These are phyloP conservation scores for Neolamprologus tretocephalus DNA, from an alignment of 2,113 vertebrate genomes.

Conservation along the genomic window DNA sequence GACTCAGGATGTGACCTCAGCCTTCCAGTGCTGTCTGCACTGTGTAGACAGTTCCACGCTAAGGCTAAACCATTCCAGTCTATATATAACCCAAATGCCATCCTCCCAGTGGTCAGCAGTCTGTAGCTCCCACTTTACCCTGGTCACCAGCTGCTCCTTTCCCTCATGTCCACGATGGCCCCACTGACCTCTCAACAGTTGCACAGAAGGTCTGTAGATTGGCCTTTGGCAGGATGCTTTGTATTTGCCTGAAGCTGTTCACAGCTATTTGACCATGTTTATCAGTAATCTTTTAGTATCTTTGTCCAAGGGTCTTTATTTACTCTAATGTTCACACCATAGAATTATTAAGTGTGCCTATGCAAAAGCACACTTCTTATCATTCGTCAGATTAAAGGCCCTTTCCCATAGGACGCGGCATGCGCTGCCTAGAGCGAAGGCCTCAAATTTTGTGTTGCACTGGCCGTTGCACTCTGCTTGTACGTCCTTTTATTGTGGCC, in stretches of 20 bases:
- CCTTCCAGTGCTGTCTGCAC: background rate
- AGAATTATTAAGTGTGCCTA: background rate
- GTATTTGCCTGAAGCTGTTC: background rate
- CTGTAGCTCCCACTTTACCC: conserved; percentile 10
- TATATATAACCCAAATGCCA: conserved; percentile 45
- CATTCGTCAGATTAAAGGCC: fast-evolving
- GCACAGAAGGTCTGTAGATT: background rate
- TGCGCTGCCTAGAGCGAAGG: background rate
- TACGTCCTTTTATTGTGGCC: background rate
- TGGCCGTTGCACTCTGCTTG: background rate
- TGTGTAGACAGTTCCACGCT: conserved; percentile 1
- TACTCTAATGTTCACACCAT: background rate
- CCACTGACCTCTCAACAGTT: background rate
- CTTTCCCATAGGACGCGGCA: background rate
- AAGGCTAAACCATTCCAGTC: background rate
- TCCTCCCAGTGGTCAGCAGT: background rate
- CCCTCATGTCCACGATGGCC: conserved; percentile 3
- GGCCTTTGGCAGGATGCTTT: background rate
- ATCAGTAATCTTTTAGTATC: background rate
- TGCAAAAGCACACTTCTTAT: background rate
- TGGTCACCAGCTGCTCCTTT: conserved; percentile 51
- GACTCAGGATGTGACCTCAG: background rate
- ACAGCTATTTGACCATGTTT: background rate
- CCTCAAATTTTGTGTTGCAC: background rate
- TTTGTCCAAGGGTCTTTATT: background rate